Evolutionary conservation across 2,113 vertebrate species (phyloP), one percentile per base, ranked within the genome.

Genomic region (Psephotus haematonotus): DNA sequence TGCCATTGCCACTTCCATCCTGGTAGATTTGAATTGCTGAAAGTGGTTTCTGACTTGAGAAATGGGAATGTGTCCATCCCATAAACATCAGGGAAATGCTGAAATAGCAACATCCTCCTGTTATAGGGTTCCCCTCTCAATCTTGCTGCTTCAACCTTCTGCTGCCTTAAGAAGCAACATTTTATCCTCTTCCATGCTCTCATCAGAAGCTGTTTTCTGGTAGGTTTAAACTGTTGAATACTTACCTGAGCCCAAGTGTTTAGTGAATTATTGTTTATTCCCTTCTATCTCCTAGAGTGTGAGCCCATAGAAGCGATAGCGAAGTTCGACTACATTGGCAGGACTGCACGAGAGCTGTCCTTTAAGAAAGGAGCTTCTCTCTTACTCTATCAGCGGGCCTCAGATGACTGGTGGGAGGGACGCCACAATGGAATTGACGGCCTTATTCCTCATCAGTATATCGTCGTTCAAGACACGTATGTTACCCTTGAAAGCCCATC

Each of bases 361-460:
- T 99, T 99, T 87, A 99, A 99, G 94, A 99, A 99, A 89, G 99
- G 99, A 11, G 99, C 99, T 0, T 98, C 98, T 5, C 98, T 99
- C 94, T 96, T 99, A 35, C 98, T 99, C 12, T 99, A 98, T 95
- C 98, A 99, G 86, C 97, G 99, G 10, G 99, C 99, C 49, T 99
- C 99, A 3, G 99, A 99, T 0, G 99, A 99, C 98, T 99, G 99
- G 99, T 99, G 99, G 99, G 99, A 99, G 97, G 99, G 99, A 8
- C 97, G 99, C 22, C 98, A 99, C 97, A 99, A 99, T 2, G 99
- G 99, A 27, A 93, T 98, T 22, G 99, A 99, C 3, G 99, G 99
- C 67, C 98, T 99, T 65, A 98, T 99, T 86, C 99, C 99, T 0
- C 99, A 99, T 82, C 99, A 99, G 98, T 99, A 99, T 96, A 99